Conservation (phyloP, 2,797 vertebrate genomes). For the Cryptoprocta ferox region DNA sequence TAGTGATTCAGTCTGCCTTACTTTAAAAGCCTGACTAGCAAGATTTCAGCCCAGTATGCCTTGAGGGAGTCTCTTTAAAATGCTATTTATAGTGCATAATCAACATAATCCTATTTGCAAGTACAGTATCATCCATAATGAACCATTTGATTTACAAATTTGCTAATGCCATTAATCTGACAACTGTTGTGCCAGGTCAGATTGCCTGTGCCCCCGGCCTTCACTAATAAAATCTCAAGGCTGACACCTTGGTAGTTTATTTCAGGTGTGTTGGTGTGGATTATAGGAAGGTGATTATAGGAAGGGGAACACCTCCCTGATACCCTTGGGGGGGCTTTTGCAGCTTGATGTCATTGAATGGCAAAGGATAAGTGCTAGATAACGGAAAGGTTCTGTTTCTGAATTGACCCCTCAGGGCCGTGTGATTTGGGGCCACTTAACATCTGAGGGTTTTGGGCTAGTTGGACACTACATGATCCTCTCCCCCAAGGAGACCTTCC, state of each 20-base stretch:
- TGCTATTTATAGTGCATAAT: slow-evolving; percentile 69
- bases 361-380: not conserved
- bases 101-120: slow-evolving; percentile 74
- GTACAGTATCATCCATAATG: slow-evolving; percentile 60
- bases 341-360: not conserved
- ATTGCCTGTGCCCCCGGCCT: not conserved
- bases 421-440: not conserved
- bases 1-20: not conserved
- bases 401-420: not conserved
- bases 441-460: not conserved
- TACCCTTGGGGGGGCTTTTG: not conserved
- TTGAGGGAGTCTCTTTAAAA: slow-evolving; percentile 54
- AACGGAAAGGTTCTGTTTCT: not conserved
- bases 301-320: not conserved
- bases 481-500: not conserved
- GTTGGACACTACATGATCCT: not conserved
- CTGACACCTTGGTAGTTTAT: not conserved
- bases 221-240: slow-evolving; percentile 11
- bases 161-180: slow-evolving; percentile 65
- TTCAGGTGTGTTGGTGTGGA: not conserved
- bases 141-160: slow-evolving; percentile 77
- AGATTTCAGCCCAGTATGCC: slow-evolving; percentile 51
- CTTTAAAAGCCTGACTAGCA: slow-evolving; percentile 51
- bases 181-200: slow-evolving; percentile 64
- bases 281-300: not conserved